phyloP scores from a whole-genome alignment of 2,113 vertebrate species.

The Chloropsis cyanopogon region DNA sequence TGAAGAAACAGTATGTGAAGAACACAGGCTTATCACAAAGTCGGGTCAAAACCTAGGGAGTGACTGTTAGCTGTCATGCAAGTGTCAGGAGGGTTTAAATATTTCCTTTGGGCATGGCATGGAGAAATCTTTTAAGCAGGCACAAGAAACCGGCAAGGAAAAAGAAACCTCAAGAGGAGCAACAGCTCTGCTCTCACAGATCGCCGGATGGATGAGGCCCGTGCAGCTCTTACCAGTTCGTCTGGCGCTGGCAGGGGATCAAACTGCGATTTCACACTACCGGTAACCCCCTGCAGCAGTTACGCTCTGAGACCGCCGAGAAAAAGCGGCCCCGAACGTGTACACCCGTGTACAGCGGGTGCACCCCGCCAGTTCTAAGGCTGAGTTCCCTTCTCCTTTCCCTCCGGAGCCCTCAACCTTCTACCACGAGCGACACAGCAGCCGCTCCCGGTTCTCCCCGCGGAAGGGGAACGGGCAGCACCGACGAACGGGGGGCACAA shows the following conservation, averaged over 20 bases:
- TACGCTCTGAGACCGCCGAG: not conserved
- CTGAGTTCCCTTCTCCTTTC: too few relatives aligned
- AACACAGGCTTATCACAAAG: not conserved
- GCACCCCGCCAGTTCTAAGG: not conserved
- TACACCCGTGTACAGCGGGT: not conserved
- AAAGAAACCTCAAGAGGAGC: too few relatives aligned
- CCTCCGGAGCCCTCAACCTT: not conserved
- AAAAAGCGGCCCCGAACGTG: not conserved
- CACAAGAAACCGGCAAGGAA: not conserved
- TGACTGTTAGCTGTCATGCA: not conserved
- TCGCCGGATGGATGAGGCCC: not conserved
- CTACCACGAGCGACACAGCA: not conserved
- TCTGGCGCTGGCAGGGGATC: not conserved
- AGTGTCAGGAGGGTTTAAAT: not conserved
- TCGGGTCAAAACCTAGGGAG: not conserved
- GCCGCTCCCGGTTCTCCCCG: not conserved
- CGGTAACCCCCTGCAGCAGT: not conserved
- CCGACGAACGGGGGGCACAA: not conserved
- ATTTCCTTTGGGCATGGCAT: not conserved
- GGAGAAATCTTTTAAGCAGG: not conserved
- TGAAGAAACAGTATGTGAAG: not conserved
- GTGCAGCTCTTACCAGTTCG: not conserved
- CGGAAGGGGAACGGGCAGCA: not conserved
- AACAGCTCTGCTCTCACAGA: not conserved
- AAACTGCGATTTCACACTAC: rapidly evolving